These are phyloP conservation scores for Garra rufa DNA, from an alignment of 2,113 vertebrate genomes.

Conservation along the genomic window DNA sequence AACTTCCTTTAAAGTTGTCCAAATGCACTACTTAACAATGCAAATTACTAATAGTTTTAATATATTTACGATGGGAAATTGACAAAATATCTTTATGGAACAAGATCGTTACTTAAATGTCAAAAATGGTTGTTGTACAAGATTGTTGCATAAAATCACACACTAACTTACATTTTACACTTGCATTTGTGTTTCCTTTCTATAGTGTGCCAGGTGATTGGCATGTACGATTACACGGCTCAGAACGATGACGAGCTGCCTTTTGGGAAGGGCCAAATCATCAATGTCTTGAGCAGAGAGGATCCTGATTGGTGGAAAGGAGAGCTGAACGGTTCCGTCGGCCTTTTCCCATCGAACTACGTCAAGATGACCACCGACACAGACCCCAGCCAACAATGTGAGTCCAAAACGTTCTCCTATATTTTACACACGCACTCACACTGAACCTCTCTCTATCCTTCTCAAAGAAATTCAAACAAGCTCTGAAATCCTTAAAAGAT, in stretches of 20 bases:
- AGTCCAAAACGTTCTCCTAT: slow-evolving; percentile 73
- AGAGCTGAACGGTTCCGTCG: slow-evolving; percentile 91
- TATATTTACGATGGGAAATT: no score
- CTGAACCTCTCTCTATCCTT: slow-evolving; percentile 44
- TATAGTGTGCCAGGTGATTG: slow-evolving; percentile 97
- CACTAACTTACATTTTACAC: background rate
- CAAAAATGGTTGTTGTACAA: no score
- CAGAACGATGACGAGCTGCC: slow-evolving; percentile 99
- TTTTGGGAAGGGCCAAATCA: slow-evolving; percentile 97
- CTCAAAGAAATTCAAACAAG: slow-evolving; percentile 17
- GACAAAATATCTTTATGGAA: no score
- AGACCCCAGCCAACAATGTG: slow-evolving; percentile 99
- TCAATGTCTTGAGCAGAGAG: slow-evolving; percentile 94
- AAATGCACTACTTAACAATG: no score
- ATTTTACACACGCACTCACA: slow-evolving; percentile 31
- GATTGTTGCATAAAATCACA: no score
- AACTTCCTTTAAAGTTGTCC: no score
- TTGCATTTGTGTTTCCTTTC: slow-evolving; percentile 53
- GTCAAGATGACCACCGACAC: slow-evolving; percentile 97
- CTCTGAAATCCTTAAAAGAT: background rate
- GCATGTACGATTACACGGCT: slow-evolving; percentile 97
- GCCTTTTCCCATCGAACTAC: slow-evolving; percentile 98
- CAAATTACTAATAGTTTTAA: no score
- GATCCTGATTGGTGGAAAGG: slow-evolving; percentile 99
- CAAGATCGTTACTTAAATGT: no score